phyloP scores from a whole-genome alignment of 2,888 invertebrate genomes.

The Catocala fraxini region DNA sequence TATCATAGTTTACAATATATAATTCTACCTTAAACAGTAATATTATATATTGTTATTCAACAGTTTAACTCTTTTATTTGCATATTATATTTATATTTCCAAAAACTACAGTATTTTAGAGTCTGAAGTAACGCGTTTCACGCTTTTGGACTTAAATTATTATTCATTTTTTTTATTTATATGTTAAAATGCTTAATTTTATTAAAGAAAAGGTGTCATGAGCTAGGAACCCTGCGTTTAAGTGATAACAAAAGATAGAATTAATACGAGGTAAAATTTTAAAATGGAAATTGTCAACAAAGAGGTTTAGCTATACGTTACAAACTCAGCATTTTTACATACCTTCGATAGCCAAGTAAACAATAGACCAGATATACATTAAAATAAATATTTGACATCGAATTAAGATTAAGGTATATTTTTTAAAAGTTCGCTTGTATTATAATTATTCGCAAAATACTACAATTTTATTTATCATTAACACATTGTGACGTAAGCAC shows the following conservation, averaged over 20 bases:
- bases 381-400: too few relatives aligned
- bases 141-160: not conserved
- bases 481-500: conserved; percentile 8
- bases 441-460: not conserved
- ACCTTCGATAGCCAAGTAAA: too few relatives aligned
- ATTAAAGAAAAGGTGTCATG: conserved; percentile 35
- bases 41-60: conserved; percentile 47
- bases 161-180: not conserved
- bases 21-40: conserved; percentile 42
- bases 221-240: conserved; percentile 38
- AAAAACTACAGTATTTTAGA: conserved; percentile 41
- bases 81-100: conserved; percentile 42
- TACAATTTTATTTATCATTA: not conserved
- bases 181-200: not conserved
- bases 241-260: conserved; percentile 14
- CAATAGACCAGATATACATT: too few relatives aligned
- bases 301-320: too few relatives aligned
- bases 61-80: conserved; percentile 49
- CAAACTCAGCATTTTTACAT: too few relatives aligned
- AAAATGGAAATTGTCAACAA: too few relatives aligned
- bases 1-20: conserved; percentile 23
- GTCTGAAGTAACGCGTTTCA: conserved; percentile 20
- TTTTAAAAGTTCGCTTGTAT: too few relatives aligned
- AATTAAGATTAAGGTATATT: too few relatives aligned
- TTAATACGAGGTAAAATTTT: not conserved